These are phyloP conservation scores for Pristiophorus japonicus DNA, from an alignment of 2,113 vertebrate species.

Conservation along the genomic window DNA sequence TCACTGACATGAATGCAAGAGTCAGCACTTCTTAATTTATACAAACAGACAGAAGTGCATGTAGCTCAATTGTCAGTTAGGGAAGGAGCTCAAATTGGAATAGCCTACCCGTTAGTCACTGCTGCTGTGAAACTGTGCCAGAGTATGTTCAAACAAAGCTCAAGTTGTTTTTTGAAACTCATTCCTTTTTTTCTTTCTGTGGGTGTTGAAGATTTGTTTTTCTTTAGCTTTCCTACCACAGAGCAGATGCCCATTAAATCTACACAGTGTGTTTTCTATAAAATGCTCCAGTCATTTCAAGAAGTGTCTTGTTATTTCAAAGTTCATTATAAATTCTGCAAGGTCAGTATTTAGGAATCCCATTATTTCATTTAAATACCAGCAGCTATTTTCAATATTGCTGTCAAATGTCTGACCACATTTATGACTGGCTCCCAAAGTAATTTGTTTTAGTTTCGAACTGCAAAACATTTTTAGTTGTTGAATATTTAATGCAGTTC, in stretches of 20 bases:
- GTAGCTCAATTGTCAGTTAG: conserved; percentile 6
- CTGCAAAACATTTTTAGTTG: conserved; percentile 25
- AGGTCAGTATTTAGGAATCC: conserved; percentile 24
- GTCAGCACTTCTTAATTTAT: conserved; percentile 11
- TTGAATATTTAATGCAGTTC: conserved; percentile 25
- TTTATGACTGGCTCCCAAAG: conserved; percentile 16
- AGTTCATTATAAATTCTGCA: conserved; percentile 31
- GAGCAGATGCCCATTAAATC: not conserved
- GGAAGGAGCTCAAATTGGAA: not conserved
- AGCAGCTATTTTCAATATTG: conserved; percentile 13
- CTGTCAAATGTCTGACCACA: conserved; percentile 33
- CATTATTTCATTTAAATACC: conserved; percentile 37
- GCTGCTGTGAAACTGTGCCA: not conserved
- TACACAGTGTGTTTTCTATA: not conserved
- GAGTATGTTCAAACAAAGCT: not conserved
- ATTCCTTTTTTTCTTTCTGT: not conserved
- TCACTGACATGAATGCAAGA: not conserved
- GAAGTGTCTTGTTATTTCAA: conserved; percentile 19
- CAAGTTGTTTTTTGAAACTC: not conserved
- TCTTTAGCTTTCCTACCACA: not conserved
- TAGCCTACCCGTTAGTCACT: not conserved
- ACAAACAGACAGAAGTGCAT: not conserved
- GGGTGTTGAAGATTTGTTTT: not conserved
- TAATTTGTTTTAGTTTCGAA: conserved; percentile 18
- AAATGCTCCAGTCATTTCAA: not conserved